Percentiles rank a stretch among this genome's conserved stretches.
Evolutionary conservation across 2,888 invertebrate genomes (phyloP).

Genomic region (Amblyjoppa fuscipennis): DNA sequence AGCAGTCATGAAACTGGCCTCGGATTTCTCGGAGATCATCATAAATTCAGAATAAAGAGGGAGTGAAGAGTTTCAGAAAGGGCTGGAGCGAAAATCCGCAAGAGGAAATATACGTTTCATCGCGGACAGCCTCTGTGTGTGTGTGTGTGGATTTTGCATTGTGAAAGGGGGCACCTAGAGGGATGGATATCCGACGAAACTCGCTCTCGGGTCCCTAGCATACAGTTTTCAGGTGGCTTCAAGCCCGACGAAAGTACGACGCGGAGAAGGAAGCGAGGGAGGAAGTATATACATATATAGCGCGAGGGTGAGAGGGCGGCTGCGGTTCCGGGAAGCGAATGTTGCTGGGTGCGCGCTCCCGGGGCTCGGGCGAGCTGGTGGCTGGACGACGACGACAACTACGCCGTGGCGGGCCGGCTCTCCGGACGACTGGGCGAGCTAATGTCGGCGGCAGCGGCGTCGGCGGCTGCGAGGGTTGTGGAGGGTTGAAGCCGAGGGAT

Average conservation of each 20-base stretch:
- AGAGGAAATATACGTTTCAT: slow-evolving; percentile 44
- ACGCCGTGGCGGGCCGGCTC: slow-evolving; percentile 70
- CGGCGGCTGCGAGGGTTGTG: slow-evolving; percentile 70
- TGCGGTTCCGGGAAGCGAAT: slow-evolving; percentile 80
- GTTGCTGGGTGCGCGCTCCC: slow-evolving; percentile 71
- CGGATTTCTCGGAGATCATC: slow-evolving; percentile 5
- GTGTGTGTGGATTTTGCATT: slow-evolving; percentile 14
- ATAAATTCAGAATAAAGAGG: background rate
- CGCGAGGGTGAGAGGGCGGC: slow-evolving; percentile 39
- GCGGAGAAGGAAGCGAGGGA: slow-evolving; percentile 18
- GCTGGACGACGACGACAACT: slow-evolving; percentile 70
- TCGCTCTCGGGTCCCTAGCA: slow-evolving; percentile 25
- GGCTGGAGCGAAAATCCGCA: slow-evolving; percentile 15
- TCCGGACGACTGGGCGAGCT: slow-evolving; percentile 79
- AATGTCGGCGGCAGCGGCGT: slow-evolving; percentile 70
- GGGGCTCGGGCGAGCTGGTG: slow-evolving; percentile 61
- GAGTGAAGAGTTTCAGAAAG: background rate
- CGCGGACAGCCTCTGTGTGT: background rate
- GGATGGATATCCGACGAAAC: slow-evolving; percentile 45
- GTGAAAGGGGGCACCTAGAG: background rate
- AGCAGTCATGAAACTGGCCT: slow-evolving; percentile 21
- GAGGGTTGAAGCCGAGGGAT: slow-evolving; percentile 69
- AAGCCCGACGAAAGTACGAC: slow-evolving; percentile 30
- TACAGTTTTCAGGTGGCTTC: slow-evolving; percentile 67
- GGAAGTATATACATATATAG: slow-evolving; percentile 3